Evolutionary conservation across 2,113 vertebrate species (phyloP).

Genomic region (Callospermophilus lateralis): DNA sequence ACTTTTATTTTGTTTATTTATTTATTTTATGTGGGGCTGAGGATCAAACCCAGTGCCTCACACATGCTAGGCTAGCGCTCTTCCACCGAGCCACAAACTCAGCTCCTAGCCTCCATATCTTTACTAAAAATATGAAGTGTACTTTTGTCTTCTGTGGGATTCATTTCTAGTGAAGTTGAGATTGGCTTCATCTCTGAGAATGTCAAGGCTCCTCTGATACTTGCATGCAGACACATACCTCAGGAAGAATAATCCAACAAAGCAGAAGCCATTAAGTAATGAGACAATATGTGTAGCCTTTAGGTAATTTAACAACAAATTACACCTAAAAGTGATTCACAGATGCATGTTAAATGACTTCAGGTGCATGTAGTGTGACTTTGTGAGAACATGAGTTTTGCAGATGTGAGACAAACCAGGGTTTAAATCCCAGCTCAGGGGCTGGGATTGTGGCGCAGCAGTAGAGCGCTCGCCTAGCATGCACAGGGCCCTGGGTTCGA

Average conservation of each 20-base stretch:
- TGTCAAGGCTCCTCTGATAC: neutral
- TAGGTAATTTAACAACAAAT: neutral
- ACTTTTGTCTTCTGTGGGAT: neutral
- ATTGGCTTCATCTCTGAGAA: neutral
- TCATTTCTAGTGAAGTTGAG: neutral
- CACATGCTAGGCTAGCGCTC: too few relatives aligned
- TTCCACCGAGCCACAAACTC: too few relatives aligned
- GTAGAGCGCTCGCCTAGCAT: too few relatives aligned
- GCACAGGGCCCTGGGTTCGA: too few relatives aligned
- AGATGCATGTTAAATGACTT: neutral
- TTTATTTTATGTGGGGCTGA: too few relatives aligned
- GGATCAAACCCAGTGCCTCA: too few relatives aligned
- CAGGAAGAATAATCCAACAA: neutral
- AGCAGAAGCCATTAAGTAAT: neutral
- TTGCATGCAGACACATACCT: neutral
- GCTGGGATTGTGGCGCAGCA: too few relatives aligned
- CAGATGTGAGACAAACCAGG: neutral
- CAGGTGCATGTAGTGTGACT: neutral
- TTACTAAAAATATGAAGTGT: neutral
- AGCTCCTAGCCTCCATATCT: neutral
- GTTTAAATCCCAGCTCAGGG: neutral
- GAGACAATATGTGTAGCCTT: neutral
- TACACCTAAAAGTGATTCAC: neutral
- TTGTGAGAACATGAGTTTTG: neutral
- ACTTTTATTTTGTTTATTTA: too few relatives aligned